phyloP scores from a whole-genome alignment of 1,140 invertebrate genomes.

The Plutomurus gul region DNA sequence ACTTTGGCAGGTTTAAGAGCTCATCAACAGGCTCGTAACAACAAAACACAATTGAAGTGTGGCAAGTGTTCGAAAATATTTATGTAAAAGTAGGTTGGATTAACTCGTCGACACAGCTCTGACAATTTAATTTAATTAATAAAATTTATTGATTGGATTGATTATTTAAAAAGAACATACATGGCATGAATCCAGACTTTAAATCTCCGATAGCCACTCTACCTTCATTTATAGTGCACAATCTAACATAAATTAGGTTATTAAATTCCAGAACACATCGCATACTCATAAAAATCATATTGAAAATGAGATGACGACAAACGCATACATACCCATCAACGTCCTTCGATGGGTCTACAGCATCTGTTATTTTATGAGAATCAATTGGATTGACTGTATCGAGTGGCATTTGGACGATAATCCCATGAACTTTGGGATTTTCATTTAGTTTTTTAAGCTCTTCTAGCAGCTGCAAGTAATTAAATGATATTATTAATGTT shows the following conservation, averaged over 20 bases:
- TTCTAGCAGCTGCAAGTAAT: slow-evolving; percentile 64
- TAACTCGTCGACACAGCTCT: too few species aligned
- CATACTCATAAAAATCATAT: not conserved
- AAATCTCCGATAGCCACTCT: slow-evolving; percentile 81
- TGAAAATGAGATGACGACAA: not conserved
- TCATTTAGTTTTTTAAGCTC: slow-evolving; percentile 79
- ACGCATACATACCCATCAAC: slow-evolving; percentile 78
- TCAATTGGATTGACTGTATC: slow-evolving; percentile 82
- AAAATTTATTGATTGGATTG: too few species aligned
- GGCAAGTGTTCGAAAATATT: too few species aligned
- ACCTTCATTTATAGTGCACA: slow-evolving; percentile 90
- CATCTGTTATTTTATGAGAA: slow-evolving; percentile 82
- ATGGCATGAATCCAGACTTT: slow-evolving; percentile 79
- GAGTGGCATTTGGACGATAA: slow-evolving; percentile 96
- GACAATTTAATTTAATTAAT: too few species aligned
- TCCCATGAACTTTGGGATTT: slow-evolving; percentile 85
- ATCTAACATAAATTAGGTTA: slow-evolving; percentile 59
- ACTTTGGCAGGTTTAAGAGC: too few species aligned
- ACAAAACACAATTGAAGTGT: too few species aligned
- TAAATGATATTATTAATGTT: not conserved
- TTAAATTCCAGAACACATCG: not conserved
- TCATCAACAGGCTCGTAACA: too few species aligned
- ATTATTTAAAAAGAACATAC: too few species aligned
- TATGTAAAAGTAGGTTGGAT: too few species aligned
- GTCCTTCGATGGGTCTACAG: slow-evolving; percentile 85